These are phyloP conservation scores for Astur gentilis DNA, from an alignment of 2,113 vertebrate genomes.

Conservation along the genomic window DNA sequence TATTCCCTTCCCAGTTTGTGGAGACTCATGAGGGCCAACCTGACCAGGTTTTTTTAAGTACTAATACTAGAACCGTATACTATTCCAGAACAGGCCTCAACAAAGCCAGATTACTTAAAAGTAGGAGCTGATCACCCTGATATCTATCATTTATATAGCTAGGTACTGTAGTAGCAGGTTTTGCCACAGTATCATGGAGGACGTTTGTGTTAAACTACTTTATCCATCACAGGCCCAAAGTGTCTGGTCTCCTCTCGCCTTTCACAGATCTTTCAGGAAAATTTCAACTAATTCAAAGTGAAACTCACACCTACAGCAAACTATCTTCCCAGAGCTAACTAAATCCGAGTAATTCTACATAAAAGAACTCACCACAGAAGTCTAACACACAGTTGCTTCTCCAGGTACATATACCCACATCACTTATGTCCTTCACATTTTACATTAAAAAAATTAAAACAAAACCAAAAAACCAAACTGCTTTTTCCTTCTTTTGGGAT, in stretches of 20 bases:
- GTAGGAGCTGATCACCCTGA: neutral
- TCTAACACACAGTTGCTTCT: neutral
- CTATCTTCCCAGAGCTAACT: neutral
- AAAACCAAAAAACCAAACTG: neutral
- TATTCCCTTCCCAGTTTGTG: neutral
- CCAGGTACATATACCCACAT: neutral
- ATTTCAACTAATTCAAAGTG: neutral
- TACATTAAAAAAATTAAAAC: neutral
- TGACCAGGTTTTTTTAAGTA: neutral
- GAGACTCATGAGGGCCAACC: neutral
- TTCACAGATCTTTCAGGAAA: neutral
- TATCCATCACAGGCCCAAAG: neutral
- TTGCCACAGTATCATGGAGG: neutral
- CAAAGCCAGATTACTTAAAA: neutral
- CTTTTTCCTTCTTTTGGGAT: neutral
- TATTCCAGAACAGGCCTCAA: neutral
- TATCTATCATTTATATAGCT: neutral
- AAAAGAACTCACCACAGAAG: neutral
- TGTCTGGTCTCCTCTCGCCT: neutral
- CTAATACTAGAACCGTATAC: neutral
- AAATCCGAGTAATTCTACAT: neutral
- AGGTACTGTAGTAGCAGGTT: neutral
- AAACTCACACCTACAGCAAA: neutral
- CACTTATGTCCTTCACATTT: neutral
- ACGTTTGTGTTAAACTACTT: neutral